Percentiles rank a stretch among this genome's conserved stretches.
These are phyloP conservation scores for Melanotaenia duboulayi DNA, from an alignment of 2,113 vertebrate genomes.

Conservation along the genomic window DNA sequence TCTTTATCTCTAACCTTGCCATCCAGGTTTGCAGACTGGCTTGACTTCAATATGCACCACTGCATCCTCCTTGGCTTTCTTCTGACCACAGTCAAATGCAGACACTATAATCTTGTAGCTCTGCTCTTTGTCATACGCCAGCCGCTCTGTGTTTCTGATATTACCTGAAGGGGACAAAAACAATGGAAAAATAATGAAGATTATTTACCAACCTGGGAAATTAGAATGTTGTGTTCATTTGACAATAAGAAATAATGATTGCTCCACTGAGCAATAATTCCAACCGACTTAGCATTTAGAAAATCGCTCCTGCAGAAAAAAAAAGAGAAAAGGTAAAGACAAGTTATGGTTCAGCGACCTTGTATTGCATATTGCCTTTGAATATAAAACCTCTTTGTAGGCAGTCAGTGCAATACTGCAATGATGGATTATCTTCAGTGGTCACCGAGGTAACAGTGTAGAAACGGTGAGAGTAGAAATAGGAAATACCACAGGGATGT, in stretches of 20 bases:
- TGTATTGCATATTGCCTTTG: constrained; percentile 28
- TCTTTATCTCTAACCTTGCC: constrained; percentile 90
- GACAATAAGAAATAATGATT: constrained; percentile 28
- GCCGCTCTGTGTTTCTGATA: constrained; percentile 94
- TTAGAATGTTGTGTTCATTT: constrained; percentile 20
- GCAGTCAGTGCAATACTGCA: constrained; percentile 25
- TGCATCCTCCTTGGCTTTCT: constrained; percentile 89
- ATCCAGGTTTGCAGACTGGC: constrained; percentile 97
- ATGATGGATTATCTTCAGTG: constrained; percentile 34
- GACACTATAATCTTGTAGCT: constrained; percentile 95
- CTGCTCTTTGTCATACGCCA: constrained; percentile 92
- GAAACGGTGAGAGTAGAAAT: constrained; percentile 3
- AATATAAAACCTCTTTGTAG: constrained; percentile 45
- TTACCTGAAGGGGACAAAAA: constrained; percentile 84
- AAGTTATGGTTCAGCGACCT: constrained; percentile 24
- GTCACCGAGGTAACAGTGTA: constrained; percentile 33
- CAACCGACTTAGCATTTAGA: constrained; percentile 36
- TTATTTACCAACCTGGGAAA: constrained; percentile 15
- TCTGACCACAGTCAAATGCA: constrained; percentile 96
- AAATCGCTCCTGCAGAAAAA: background rate
- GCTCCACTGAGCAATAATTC: constrained; percentile 44
- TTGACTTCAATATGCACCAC: constrained; percentile 92
- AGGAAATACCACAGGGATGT: constrained; percentile 7
- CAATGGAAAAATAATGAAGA: constrained; percentile 14
- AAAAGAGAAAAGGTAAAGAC: background rate